Base-by-base conservation (phyloP, 1,140 invertebrate species). In the Bombus ignitus region DNA sequence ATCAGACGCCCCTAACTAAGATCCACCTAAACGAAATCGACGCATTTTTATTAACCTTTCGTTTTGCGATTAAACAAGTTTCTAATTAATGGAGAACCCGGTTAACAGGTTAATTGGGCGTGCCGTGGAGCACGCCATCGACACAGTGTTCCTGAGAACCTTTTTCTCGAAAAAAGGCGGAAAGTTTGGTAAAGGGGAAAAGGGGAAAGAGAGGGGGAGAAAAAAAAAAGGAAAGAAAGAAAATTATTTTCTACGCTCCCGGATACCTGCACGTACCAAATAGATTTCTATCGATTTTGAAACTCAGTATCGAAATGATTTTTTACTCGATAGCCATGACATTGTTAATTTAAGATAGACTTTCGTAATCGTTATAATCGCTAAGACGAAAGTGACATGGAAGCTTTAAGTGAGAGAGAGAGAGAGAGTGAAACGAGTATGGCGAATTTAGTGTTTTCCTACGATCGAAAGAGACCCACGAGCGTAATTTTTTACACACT, bases 251-350 rank as follows among this genome's bases (percentile, higher is more conserved):
- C 75, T 77, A 77, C n/a, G n/a, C 12, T n/a, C 28, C 28, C 59
- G 59, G 75, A 53, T 65, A 62, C 37, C 57, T 77, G 75, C 8
- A 42, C 25, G 75, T 65, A 28, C 53, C 75, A 28, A 32, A 62
- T 77, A 65, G 59, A 77, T 77, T 66, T 76, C 74, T 39, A 77
- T 59, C 47, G 25, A 76, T 62, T 62, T 59, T 39, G 35, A 12
- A 77, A 25, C 75, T 37, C 73, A 62, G 75, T 57, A 42, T 65
- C 75, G 75, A 65, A 62, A 65, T 62, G 75, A 77, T 65, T 77
- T 77, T 77, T 77, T 32, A 77, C 75, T 77, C 35, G 75, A 77
- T 65, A 77, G 75, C 75, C 75, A 77, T 77, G 75, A 77, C 75
- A 77, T 77, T 77, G 75, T 77, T 77, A 65, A 77, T 65, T 77